Evolutionary conservation across 1,140 invertebrate species (phyloP).

Genomic region (Drosophila ficusphila): DNA sequence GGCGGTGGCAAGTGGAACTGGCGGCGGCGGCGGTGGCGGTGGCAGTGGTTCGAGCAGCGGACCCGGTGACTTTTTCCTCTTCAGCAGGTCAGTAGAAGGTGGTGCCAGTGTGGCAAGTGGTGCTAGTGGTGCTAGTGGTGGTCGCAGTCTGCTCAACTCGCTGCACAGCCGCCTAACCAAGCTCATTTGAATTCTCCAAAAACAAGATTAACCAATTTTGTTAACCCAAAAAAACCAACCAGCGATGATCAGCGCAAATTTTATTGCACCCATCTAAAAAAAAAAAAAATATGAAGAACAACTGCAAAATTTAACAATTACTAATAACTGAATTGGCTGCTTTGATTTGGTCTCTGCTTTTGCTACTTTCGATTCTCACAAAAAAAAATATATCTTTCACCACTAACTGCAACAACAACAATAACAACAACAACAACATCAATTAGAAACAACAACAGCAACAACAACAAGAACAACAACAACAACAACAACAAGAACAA

Average conservation of each 20-base stretch:
- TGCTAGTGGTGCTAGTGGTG: too few species aligned
- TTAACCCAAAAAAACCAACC: constrained; percentile 9
- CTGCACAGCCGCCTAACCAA: constrained; percentile 79
- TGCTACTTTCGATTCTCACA: constrained; percentile 51
- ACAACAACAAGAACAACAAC: constrained; percentile 41
- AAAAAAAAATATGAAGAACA: constrained; percentile 19
- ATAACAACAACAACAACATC: not conserved
- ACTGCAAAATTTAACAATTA: constrained; percentile 39
- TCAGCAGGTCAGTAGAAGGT: constrained; percentile 82
- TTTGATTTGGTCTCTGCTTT: constrained; percentile 69
- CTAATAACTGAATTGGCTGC: constrained; percentile 57
- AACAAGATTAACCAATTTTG: not conserved
- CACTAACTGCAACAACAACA: constrained; percentile 29
- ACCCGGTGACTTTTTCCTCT: constrained; percentile 77
- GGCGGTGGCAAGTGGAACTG: not conserved
- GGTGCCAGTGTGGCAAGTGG: constrained; percentile 21
- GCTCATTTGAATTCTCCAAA: constrained; percentile 63
- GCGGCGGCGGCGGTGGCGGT: constrained; percentile 2
- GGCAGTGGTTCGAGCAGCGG: constrained; percentile 22
- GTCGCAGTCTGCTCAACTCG: constrained; percentile 70
- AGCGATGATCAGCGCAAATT: constrained; percentile 24
- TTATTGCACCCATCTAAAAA: constrained; percentile 28
- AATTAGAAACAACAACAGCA: constrained; percentile 10
- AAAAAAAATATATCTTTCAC: constrained; percentile 15
- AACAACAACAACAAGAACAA: constrained; percentile 31